Conservation (phyloP, 2,797 vertebrate species). For the Periophthalmus magnuspinnatus region DNA sequence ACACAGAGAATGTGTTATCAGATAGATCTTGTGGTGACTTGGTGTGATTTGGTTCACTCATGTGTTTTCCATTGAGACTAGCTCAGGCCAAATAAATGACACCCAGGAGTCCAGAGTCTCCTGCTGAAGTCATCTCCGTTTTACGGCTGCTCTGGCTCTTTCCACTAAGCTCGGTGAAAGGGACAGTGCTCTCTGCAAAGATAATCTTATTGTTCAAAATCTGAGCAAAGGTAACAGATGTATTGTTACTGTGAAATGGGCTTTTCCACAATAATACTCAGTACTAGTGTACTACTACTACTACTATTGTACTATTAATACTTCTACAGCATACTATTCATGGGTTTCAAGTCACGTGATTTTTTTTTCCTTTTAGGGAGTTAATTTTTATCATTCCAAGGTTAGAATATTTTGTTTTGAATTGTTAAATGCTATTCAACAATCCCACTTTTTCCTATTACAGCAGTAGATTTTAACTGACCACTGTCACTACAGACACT, state of each 20-base stretch:
- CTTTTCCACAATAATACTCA: not conserved
- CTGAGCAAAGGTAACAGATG: not conserved
- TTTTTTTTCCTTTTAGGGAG: not conserved
- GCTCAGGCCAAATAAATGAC: slow-evolving; percentile 42
- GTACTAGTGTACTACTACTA: not conserved
- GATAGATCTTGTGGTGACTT: slow-evolving; percentile 30
- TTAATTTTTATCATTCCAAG: not conserved
- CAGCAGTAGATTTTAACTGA: too few relatives aligned
- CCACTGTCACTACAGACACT: too few relatives aligned
- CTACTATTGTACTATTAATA: not conserved
- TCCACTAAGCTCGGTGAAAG: slow-evolving; percentile 35
- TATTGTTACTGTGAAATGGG: not conserved
- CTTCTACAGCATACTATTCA: not conserved
- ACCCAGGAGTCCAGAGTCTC: slow-evolving; percentile 44
- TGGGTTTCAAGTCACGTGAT: not conserved
- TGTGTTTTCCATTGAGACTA: slow-evolving; percentile 55
- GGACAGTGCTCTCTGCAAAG: slow-evolving; percentile 15
- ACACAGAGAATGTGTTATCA: slow-evolving; percentile 31
- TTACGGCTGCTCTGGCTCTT: slow-evolving; percentile 48
- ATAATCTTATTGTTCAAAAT: not conserved
- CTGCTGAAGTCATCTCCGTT: slow-evolving; percentile 65
- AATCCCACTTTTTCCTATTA: too few relatives aligned
- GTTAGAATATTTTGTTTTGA: not conserved
- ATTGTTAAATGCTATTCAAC: not conserved
- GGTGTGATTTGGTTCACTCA: slow-evolving; percentile 36